Conservation (phyloP, 2,113 vertebrate species). For the Salminus brasiliensis region DNA sequence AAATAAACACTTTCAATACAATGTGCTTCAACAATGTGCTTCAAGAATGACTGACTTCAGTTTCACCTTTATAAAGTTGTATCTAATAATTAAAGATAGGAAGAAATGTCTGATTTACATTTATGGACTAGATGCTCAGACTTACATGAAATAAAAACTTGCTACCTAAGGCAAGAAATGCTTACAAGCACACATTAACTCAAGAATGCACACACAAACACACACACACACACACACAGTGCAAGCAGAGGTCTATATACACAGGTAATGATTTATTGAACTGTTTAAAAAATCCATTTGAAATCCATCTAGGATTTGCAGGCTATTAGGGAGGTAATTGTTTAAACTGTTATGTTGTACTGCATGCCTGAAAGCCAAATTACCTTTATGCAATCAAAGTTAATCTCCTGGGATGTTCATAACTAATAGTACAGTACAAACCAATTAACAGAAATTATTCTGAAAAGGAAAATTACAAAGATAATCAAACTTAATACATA, state of each 20-base stretch:
- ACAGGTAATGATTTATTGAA: slow-evolving; percentile 43
- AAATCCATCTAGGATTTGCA: slow-evolving; percentile 12
- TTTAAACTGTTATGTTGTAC: slow-evolving; percentile 12
- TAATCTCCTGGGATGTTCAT: slow-evolving; percentile 14
- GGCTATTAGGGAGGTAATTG: slow-evolving; percentile 14
- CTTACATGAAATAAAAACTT: not conserved
- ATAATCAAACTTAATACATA: not conserved
- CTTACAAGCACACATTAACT: not conserved
- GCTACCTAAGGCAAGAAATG: not conserved
- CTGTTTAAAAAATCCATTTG: slow-evolving; percentile 19
- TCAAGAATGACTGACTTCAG: too few relatives aligned
- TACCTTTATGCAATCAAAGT: slow-evolving; percentile 7
- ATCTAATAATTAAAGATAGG: too few relatives aligned
- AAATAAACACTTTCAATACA: too few relatives aligned
- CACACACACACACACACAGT: slow-evolving; percentile 32
- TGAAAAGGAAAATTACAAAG: not conserved
- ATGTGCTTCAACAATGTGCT: too few relatives aligned
- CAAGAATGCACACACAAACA: slow-evolving; percentile 26
- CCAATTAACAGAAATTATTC: not conserved
- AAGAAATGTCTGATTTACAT: too few relatives aligned
- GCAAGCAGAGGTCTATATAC: not conserved
- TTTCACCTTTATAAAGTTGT: too few relatives aligned
- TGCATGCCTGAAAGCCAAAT: slow-evolving; percentile 23
- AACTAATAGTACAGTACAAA: slow-evolving; percentile 11
- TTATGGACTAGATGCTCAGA: not conserved